Percentiles rank a stretch among this genome's conserved stretches.
These are phyloP conservation scores for Chrysolina oricalcia DNA, from an alignment of 2,888 invertebrate genomes.

Conservation along the genomic window DNA sequence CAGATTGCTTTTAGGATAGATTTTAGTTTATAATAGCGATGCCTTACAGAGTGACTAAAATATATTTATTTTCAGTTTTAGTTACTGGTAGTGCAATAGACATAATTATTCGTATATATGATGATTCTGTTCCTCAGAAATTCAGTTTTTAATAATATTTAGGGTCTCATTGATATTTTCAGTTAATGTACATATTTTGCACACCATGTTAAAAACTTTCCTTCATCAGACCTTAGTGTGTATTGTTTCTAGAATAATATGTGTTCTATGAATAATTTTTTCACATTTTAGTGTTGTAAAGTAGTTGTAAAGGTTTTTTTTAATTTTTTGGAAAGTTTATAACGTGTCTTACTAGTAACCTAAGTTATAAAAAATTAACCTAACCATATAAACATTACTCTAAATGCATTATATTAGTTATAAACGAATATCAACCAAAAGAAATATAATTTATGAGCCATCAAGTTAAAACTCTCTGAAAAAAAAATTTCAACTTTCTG, in stretches of 20 bases:
- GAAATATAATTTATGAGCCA: background rate
- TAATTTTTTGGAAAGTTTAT: slow-evolving; percentile 53
- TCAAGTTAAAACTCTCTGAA: background rate
- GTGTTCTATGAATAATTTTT: slow-evolving; percentile 50
- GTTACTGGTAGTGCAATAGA: slow-evolving; percentile 60
- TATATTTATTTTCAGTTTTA: slow-evolving; percentile 59
- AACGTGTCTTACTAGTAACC: slow-evolving; percentile 53
- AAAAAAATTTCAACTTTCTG: background rate
- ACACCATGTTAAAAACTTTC: slow-evolving; percentile 52
- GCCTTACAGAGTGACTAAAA: slow-evolving; percentile 56
- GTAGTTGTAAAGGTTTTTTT: slow-evolving; percentile 49
- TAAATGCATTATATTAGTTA: slow-evolving; percentile 11
- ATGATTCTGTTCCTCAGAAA: slow-evolving; percentile 33
- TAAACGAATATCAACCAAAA: background rate
- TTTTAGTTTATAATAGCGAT: slow-evolving; percentile 56
- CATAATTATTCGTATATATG: slow-evolving; percentile 39
- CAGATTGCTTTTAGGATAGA: slow-evolving; percentile 54
- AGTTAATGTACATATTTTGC: slow-evolving; percentile 55
- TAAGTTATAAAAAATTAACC: slow-evolving; percentile 45
- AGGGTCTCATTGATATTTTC: slow-evolving; percentile 55
- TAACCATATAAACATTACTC: slow-evolving; percentile 42
- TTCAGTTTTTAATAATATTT: slow-evolving; percentile 41
- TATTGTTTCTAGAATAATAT: slow-evolving; percentile 52
- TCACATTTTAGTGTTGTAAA: slow-evolving; percentile 51
- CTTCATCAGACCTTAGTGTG: slow-evolving; percentile 44